These are phyloP conservation scores for Melanogrammus aeglefinus DNA, from an alignment of 2,797 vertebrate genomes.

Conservation along the genomic window DNA sequence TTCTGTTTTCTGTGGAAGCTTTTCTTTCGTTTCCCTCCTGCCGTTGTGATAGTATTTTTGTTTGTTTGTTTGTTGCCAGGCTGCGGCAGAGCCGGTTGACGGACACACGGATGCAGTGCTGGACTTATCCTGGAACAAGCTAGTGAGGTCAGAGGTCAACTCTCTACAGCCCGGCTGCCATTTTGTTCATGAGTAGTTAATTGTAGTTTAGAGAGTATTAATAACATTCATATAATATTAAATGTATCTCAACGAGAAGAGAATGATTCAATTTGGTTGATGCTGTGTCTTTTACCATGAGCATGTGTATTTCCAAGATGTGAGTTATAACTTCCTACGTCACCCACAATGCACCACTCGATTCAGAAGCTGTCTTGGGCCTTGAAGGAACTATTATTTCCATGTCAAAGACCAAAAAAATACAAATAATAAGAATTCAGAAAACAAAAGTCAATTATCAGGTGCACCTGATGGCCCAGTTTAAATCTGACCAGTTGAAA, in stretches of 20 bases:
- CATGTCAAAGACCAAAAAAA: neutral
- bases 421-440: no score
- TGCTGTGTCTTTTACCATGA: no score
- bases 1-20: neutral
- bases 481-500: no score
- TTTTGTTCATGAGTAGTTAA: neutral
- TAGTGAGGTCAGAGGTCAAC: slow-evolving; percentile 78
- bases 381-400: neutral
- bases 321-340: neutral
- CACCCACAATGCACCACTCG: neutral
- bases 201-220: neutral
- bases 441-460: no score
- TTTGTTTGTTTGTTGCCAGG: slow-evolving; percentile 53
- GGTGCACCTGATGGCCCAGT: no score
- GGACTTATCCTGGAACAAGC: slow-evolving; percentile 94
- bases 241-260: neutral
- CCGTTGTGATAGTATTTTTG: neutral
- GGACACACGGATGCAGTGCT: slow-evolving; percentile 90
- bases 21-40: neutral
- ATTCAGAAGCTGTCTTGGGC: neutral
- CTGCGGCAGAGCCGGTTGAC: slow-evolving; percentile 72
- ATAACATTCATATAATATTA: no score
- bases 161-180: neutral
- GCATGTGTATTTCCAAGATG: neutral
- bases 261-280: no score